Evolutionary conservation across 2,797 vertebrate genomes (phyloP), one percentile per base, ranked within the genome.

Genomic region (Microctenopoma stevenorrisi): DNA sequence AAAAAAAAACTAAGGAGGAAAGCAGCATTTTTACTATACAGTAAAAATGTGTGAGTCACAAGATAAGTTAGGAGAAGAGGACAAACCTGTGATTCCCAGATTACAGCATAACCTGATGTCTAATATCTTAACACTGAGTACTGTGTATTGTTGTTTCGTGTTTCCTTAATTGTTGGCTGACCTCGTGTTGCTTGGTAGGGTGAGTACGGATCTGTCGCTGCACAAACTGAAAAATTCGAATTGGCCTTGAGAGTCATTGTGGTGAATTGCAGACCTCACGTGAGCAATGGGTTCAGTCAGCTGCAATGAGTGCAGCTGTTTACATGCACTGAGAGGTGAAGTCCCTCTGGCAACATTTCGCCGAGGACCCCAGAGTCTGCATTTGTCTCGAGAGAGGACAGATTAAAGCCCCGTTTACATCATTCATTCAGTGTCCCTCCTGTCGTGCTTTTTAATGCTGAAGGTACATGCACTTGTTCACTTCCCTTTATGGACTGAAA

Each of bases 401-500:
- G 54, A 68, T 55, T 60, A 55, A 74, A 76, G 72, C 25, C 30
- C 56, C 28, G 50, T 62, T 46, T 22, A 28, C 66, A 62, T 72
- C 60, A 56, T 28, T 73, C 69, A 63, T 51, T 55, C 48, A 46
- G 30, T 35, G 60, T 11, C 9, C 38, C 51, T n/a, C 7, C 22
- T 22, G 38, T 16, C 9, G 71, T 42, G 8, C 4, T 25, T 58
- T 72, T 51, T 72, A 30, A 30, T 38, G 37, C 43, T 44, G 18
- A 71, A 74, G 78, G 69, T 37, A 35, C 50, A 38, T 74, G 56
- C 65, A 47, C 58, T 65, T 66, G 64, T 72, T 76, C n/a, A 42
- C 51, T 30, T 71, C 61, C 46, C 79, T 88, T 84, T 59, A 84
- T 75, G 56, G 48, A 49, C 68, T 57, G 28, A 69, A 82, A 79